Base-by-base conservation (phyloP, 2,888 invertebrate genomes). In the Lithophane ornitopus region DNA sequence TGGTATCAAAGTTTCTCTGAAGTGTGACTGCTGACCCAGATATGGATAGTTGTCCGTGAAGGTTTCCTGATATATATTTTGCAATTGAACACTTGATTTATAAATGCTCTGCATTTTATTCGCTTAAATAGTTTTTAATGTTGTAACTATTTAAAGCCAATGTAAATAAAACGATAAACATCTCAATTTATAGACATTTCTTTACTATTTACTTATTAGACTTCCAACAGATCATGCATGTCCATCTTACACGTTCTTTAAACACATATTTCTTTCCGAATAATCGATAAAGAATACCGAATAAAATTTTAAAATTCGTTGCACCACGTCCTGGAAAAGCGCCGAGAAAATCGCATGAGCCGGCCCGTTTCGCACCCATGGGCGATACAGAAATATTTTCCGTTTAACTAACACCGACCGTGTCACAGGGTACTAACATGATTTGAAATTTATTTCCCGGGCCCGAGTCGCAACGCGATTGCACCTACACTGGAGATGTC, bases 371-470 rank as follows among this genome's bases (percentile, higher is more conserved):
- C 89, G 88, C 91, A 89, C 92, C 93, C 92, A 91, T 89, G 87
- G 93, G 92, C 94, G 90, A 92, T 92, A 94, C 91, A 92, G 92
- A 92, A 95, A 94, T 94, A 94, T 94, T 94, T 94, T 94, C 93
- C 93, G 91, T 93, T 93, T 94, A 94, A 94, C 91, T 93, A 93
- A 92, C 93, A 83, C 92, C 89, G 88, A 88, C 91, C 90, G 90
- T 91, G 91, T 91, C 93, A 93, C 91, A 91, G 90, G 88, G 89
- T 82, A 86, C 92, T 93, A 94, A 94, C 93, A 86, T 90, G 92
- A 93, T 94, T 94, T 91, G 85, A 91, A 94, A 94, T 94, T 94
- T 94, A 94, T 94, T 95, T 93, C 91, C 92, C 90, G 87, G 85
- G 85, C 89, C 89, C 86, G 86, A 76, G 88, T 89, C 86, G 89